Conservation (phyloP, 1,140 invertebrate genomes). For the Caerostris extrusa region DNA sequence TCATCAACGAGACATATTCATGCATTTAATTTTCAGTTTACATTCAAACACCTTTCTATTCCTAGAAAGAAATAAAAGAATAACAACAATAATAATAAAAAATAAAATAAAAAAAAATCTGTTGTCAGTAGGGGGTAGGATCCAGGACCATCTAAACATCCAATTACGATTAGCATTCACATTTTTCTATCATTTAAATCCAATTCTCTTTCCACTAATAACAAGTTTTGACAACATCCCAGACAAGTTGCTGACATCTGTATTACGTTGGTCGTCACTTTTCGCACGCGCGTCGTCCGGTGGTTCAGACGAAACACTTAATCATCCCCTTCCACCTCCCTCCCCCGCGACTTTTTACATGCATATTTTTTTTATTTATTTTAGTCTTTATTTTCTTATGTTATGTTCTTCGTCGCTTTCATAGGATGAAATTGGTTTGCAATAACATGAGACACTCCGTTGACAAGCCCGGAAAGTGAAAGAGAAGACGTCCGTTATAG, state of each 20-base stretch:
- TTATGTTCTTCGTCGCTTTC: background rate
- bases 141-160: slow-evolving; percentile 30
- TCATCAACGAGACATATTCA: background rate
- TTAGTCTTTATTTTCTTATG: background rate
- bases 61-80: background rate
- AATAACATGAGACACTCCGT: background rate
- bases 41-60: background rate
- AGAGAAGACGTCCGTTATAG: background rate
- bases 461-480: background rate
- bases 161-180: slow-evolving; percentile 49
- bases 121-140: slow-evolving; percentile 14
- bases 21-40: background rate
- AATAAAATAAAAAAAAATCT: too few relatives aligned
- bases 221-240: slow-evolving; percentile 56
- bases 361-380: background rate
- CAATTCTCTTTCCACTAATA: slow-evolving; percentile 56
- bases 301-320: slow-evolving; percentile 7
- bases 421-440: slow-evolving; percentile 18
- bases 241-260: slow-evolving; percentile 70
- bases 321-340: background rate
- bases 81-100: too few relatives aligned
- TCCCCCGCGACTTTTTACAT: background rate
- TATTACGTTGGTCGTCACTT: slow-evolving; percentile 48
- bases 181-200: slow-evolving; percentile 49
- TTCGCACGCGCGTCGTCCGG: slow-evolving; percentile 36